phyloP scores from a whole-genome alignment of 53 echinoderm and acorn worm genomes.

The Pentamera pediparva region DNA sequence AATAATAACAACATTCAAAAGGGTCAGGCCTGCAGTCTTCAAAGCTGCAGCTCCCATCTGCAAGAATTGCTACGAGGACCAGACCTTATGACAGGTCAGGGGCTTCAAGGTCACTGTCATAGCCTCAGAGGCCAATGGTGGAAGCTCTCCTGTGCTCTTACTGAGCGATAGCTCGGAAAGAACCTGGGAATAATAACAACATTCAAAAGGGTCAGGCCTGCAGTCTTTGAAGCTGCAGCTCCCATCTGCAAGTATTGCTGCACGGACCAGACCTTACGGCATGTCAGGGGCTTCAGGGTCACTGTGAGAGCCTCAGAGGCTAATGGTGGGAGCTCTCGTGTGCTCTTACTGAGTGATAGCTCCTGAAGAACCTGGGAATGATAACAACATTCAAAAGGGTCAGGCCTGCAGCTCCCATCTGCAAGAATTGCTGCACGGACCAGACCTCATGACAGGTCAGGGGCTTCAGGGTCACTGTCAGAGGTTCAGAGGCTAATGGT shows the following conservation, averaged over 20 bases:
- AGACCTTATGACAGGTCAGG: conserved; percentile 37
- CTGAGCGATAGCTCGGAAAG: conserved; percentile 72
- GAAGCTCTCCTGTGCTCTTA: conserved; percentile 64
- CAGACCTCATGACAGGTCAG: conserved; percentile 40
- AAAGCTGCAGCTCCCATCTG: too few relatives aligned
- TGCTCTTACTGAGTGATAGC: conserved; percentile 60
- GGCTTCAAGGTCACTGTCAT: conserved; percentile 65
- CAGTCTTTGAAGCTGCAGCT: too few relatives aligned
- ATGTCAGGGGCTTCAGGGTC: conserved; percentile 45
- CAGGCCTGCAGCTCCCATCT: too few relatives aligned
- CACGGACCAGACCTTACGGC: conserved; percentile 51
- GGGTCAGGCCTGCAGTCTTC: too few relatives aligned
- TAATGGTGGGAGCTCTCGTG: conserved; percentile 73
- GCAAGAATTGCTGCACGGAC: too few relatives aligned
- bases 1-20: too few relatives aligned
- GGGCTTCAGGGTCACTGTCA: conserved; percentile 62
- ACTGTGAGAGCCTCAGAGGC: conserved; percentile 61
- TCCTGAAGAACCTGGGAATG: conserved; percentile 68
- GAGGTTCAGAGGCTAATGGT: conserved; percentile 59
- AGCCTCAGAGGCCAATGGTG: conserved; percentile 61
- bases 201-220: too few relatives aligned
- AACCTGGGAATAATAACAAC: too few relatives aligned
- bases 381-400: too few relatives aligned
- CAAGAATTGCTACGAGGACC: too few relatives aligned
- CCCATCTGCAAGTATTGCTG: too few relatives aligned